These are phyloP conservation scores for Aphis craccivora DNA, from an alignment of 1,140 invertebrate genomes.

Conservation along the genomic window DNA sequence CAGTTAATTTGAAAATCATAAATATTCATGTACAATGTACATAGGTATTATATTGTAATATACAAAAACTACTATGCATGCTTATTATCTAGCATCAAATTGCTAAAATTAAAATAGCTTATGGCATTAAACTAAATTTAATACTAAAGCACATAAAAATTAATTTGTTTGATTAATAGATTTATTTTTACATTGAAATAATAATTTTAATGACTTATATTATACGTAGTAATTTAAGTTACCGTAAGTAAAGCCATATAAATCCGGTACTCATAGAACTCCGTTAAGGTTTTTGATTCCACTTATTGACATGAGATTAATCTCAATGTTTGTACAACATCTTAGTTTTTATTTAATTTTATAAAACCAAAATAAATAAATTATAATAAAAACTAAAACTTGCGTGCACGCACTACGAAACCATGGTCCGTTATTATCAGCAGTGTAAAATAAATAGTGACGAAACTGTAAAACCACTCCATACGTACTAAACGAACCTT, in stretches of 20 bases:
- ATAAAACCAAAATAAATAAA: background rate
- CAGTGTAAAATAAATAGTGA: background rate
- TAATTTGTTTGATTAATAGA: background rate
- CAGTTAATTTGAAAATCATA: background rate
- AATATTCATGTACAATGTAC: background rate
- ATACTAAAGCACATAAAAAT: no score
- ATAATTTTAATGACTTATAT: background rate
- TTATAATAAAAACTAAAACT: background rate
- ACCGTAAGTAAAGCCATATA: background rate
- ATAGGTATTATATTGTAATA: background rate
- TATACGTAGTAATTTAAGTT: background rate
- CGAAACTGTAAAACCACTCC: background rate
- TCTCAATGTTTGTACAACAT: background rate
- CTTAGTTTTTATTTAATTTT: background rate
- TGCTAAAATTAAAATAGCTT: background rate
- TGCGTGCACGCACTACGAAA: background rate
- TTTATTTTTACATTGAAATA: background rate
- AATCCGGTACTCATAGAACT: background rate
- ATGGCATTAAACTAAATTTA: background rate
- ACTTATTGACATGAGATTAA: background rate
- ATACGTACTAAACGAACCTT: background rate
- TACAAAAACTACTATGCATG: background rate
- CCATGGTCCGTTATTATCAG: background rate
- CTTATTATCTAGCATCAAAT: background rate
- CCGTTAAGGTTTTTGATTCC: background rate